phyloP scores from a whole-genome alignment of 2,113 vertebrate species.

The Bos taurus region DNA sequence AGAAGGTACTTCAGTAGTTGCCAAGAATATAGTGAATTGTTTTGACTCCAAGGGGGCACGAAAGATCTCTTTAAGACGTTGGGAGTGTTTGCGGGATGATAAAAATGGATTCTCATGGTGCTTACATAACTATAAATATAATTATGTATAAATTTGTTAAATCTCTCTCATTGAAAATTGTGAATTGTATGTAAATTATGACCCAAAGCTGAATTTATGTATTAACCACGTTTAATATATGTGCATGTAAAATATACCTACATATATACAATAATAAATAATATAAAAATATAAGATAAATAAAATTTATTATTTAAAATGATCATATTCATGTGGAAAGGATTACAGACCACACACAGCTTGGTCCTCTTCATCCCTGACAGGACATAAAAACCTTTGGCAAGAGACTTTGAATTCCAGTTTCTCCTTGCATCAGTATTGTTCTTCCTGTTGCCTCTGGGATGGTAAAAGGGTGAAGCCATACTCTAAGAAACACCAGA shows the following conservation, averaged over 20 bases:
- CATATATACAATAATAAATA: background rate
- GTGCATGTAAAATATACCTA: background rate
- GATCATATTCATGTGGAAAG: background rate
- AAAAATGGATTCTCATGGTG: background rate
- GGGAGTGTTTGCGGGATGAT: background rate
- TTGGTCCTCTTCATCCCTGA: background rate
- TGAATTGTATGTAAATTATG: background rate
- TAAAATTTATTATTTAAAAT: background rate
- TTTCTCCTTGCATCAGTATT: background rate
- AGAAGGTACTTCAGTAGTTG: background rate
- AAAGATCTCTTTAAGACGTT: background rate
- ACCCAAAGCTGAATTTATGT: background rate
- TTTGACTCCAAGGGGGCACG: background rate
- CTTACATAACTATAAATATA: background rate
- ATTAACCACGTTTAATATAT: background rate
- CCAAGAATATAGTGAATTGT: background rate
- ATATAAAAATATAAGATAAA: background rate
- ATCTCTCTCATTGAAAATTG: background rate
- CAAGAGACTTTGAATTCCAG: background rate
- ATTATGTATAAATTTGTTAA: background rate
- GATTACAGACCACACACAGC: background rate
- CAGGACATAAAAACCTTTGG: background rate
- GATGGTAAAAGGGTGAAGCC: background rate
- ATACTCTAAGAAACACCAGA: background rate
- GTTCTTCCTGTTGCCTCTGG: background rate